Evolutionary conservation across 1,140 invertebrate genomes (phyloP), one percentile per base, ranked within the genome.

Genomic region (Drosophila repleta): DNA sequence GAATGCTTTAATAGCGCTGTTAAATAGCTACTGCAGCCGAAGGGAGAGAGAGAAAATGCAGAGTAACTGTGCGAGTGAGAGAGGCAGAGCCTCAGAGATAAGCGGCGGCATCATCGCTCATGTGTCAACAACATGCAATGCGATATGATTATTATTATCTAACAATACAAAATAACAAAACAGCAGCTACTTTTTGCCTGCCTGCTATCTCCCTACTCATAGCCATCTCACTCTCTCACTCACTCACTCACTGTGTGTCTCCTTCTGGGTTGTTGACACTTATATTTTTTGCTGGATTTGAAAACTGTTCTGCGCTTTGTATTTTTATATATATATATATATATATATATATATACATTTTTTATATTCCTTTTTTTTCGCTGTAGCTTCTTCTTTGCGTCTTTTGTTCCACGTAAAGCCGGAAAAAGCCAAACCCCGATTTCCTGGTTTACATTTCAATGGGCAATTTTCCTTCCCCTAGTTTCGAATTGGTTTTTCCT

Each of bases 371-470:
- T n/a, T 49, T 74, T 81, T 76, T 79, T 67, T 60, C 49, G 35
- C 55, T 61, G 70, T 66, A 71, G 74, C 83, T 88, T 87, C 69
- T 74, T 76, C 64, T 65, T 74, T 37, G 29, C 39, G 48, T 49
- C 78, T 73, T 74, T 88, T 88, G 79, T 88, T 88, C 68, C 18
- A 55, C 52, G 52, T 76, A 88, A 88, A 88, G 83, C 83, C 83
- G 83, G 83, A 88, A 88, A 84, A 88, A 88, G 83, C 83, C 83
- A 88, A 88, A 88, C 83, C 83, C 83, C 84, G 83, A 88, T 88
- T 88, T 88, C 83, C 83, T 88, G 79, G 83, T 88, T 88, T 88
- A 88, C 83, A 88, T 88, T 88, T 88, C 83, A 88, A 88, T 88
- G 79, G 83, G 79, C 83, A 88, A 88, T 88, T 83, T 88, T 85